Evolutionary conservation across 2,113 vertebrate genomes (phyloP).

Genomic region (Opisthocomus hoazin): DNA sequence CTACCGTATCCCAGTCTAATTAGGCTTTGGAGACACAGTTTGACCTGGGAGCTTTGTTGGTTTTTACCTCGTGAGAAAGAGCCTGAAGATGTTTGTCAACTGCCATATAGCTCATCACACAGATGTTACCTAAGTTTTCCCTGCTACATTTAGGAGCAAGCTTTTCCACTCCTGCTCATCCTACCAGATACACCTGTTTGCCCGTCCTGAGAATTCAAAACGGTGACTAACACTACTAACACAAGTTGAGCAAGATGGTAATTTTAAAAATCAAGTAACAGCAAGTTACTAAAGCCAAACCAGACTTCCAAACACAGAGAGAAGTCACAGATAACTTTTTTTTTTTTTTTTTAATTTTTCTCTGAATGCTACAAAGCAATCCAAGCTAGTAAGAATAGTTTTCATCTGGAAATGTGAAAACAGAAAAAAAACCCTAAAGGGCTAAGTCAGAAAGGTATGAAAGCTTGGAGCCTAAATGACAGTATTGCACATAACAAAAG

Average conservation of each 20-base stretch:
- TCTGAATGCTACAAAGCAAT: not conserved
- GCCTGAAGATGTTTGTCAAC: not conserved
- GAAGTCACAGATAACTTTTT: not conserved
- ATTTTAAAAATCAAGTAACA: conserved; percentile 53
- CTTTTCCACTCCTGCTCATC: conserved; percentile 52
- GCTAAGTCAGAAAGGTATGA: not conserved
- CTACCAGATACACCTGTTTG: conserved; percentile 60
- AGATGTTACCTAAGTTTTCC: not conserved
- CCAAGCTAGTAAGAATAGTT: not conserved
- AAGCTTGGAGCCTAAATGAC: not conserved
- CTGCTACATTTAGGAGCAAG: conserved; percentile 12
- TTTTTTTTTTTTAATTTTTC: too few relatives aligned
- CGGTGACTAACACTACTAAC: conserved; percentile 36
- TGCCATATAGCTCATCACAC: not conserved
- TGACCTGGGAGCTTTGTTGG: not conserved
- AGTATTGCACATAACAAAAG: not conserved
- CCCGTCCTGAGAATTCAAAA: not conserved
- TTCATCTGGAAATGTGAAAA: not conserved
- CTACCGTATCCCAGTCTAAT: not conserved
- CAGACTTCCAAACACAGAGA: not conserved
- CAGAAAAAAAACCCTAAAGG: not conserved
- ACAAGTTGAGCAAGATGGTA: conserved; percentile 48
- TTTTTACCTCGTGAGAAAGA: conserved; percentile 9
- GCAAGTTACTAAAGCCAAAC: conserved; percentile 13
- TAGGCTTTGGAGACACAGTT: not conserved